Percentiles rank a stretch among this genome's conserved stretches.
These are phyloP conservation scores for Tetramorium simillimum DNA, from an alignment of 1,140 invertebrate species.

Conservation along the genomic window DNA sequence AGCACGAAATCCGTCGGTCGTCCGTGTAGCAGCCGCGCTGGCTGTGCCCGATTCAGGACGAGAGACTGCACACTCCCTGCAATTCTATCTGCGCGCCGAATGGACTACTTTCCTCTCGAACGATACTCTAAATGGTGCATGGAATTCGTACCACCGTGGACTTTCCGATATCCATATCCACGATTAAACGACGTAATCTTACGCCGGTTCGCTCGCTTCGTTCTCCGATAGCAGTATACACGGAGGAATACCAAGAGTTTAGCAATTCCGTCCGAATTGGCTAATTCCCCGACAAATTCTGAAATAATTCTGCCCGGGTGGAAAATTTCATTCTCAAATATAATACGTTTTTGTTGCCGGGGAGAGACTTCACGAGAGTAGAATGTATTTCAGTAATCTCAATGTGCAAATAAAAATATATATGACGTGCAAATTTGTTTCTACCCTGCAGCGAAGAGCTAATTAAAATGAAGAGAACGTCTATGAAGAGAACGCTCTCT, in stretches of 20 bases:
- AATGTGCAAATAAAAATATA: constrained; percentile 13
- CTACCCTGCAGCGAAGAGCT: neutral
- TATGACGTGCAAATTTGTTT: neutral
- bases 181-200: constrained; percentile 58
- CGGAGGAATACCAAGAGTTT: neutral
- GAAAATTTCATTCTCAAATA: neutral
- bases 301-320: neutral
- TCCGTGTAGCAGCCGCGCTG: neutral
- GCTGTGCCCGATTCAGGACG: constrained; percentile 31
- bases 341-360: neutral
- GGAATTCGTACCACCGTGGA: constrained; percentile 45
- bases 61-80: constrained; percentile 23
- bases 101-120: constrained; percentile 48
- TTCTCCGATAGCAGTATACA: neutral
- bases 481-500: neutral
- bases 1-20: constrained; percentile 26
- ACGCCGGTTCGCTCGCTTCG: neutral
- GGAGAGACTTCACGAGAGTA: neutral
- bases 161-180: constrained; percentile 43
- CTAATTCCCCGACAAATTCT: neutral
- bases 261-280: neutral
- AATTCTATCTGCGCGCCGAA: constrained; percentile 13
- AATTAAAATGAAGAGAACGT: neutral
- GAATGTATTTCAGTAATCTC: neutral
- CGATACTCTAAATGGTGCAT: constrained; percentile 52